Base-by-base conservation (phyloP, 2,113 vertebrate genomes). In the Austrofundulus limnaeus region DNA sequence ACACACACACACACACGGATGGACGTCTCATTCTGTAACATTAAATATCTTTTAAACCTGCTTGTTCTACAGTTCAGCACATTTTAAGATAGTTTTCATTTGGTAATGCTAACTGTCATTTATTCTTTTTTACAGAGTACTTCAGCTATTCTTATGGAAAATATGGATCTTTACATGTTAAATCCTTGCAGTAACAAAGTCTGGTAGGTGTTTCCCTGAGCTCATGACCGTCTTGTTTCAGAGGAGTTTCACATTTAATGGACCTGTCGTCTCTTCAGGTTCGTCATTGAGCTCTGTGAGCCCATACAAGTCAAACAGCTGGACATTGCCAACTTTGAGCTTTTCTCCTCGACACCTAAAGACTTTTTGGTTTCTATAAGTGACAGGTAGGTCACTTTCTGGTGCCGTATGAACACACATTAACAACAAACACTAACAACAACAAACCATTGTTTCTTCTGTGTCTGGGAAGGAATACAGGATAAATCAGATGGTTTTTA, bases 101-200 rank as follows among this genome's bases (percentile, higher is more conserved):
- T 5, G 39, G 2, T 24, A 24, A 19, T 2, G 28, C 6, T 20
- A 6, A 11, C 17, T 46, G 9, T 0, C 2, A 7, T 62, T 54
- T 42, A 13, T 21, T 37, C 0, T 1, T 41, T 21, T 38, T 11
- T 39, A 23, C 75, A 99, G 97, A 98, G 96, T 80, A 99, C 95
- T 56, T 98, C 96, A 70, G 95, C 96, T 77, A 98, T 99, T 90
- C 91, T 99, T 57, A 98, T 95, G 92, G 96, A 99, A 87, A 98
- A 98, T 57, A 98, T 98, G 96, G 97, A 98, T 62, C 93, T 98
- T 63, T 99, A 99, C 77, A 98, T 99, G 97, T 84, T 99, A 62
- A 99, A 99, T 89, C 97, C 97, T 19, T 99, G 97, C 91, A 99
- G 97, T 90, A 95, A 95, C 84, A 99, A 98, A 92, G 97, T 99